Conservation (phyloP, 2,888 invertebrate genomes). For the Plusia festucae region DNA sequence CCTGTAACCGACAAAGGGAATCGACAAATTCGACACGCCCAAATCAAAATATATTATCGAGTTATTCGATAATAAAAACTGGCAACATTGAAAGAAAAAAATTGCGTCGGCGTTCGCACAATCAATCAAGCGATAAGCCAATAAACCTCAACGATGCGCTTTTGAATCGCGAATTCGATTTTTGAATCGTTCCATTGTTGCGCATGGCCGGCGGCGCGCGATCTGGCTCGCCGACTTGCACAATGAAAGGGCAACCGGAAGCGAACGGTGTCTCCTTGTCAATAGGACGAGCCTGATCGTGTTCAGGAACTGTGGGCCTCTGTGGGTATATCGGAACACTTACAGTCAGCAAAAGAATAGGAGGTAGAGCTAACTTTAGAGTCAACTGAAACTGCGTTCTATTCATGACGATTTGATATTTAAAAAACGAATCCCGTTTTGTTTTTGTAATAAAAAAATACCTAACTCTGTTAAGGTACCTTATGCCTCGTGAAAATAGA, state of each 20-base stretch:
- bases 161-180: constrained; percentile 88
- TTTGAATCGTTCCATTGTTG: constrained; percentile 83
- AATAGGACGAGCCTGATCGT: constrained; percentile 69
- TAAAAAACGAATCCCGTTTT: neutral
- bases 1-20: constrained; percentile 82
- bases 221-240: constrained; percentile 83
- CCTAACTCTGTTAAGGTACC: neutral
- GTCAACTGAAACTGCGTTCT: constrained; percentile 12
- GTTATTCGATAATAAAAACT: constrained; percentile 53
- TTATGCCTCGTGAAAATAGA: too few species aligned
- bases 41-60: constrained; percentile 88
- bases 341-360: constrained; percentile 66
- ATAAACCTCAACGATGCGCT: constrained; percentile 90
- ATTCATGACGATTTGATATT: neutral
- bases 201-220: constrained; percentile 83
- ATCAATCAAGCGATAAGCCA: constrained; percentile 90
- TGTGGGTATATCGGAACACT: constrained; percentile 67
- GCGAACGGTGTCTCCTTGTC: constrained; percentile 82
- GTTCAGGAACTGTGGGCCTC: constrained; percentile 83
- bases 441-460: neutral
- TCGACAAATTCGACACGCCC: constrained; percentile 85
- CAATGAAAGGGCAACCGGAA: constrained; percentile 87
- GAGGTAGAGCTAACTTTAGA: constrained; percentile 35
- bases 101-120: constrained; percentile 83
- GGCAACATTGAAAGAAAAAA: constrained; percentile 66